Evolutionary conservation across 53 echinoderm and acorn worm species (phyloP), one percentile per base, ranked within the genome.

Genomic region (Hippasteria phrygiana): DNA sequence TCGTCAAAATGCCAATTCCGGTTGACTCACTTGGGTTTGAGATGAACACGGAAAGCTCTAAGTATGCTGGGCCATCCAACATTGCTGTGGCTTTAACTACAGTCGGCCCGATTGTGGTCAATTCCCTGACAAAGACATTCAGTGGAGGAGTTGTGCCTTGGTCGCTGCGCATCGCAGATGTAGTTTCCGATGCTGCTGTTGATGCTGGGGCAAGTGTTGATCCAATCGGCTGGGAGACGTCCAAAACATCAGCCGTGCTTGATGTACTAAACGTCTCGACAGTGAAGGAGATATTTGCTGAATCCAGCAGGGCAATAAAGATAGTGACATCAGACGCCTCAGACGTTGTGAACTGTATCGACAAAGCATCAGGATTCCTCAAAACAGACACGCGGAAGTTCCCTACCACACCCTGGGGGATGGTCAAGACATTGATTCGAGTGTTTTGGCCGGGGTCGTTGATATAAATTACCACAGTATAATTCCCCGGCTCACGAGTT

Each of bases 221-320:
- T 5, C 22, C 27, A 18, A 54, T 54, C 1, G 66, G 83, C 32
- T 83, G 83, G 32, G 83, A 48, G 50, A 22, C 64, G 35, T 34
- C 45, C 26, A 83, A 11, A 55, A 83, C 20, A 20, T 83, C 83
- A 33, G 47, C 83, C 28, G 83, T 67, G 38, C 83, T 83, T 2
- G 83, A 66, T 48, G 18, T 39, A 31, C 83, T 69, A 4, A 83
- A 5, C 16, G 83, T 83, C 70, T 83, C 67, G 7, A 83, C 83
- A n/a, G 70, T 67, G 48, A 83, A 67, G 22, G 66, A 47, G 67
- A 66, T 69, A n/a, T 66, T 47, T 34, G 67, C 83, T 2, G 66
- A 16, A 18, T 24, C 62, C 64, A 67, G n/a, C 36, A 35, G 7
- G 31, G 38, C 48, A 1, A 83, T 16, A 43, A 33, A 69, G 47